These are phyloP conservation scores for Charanyca ferruginea DNA, from an alignment of 2,888 invertebrate species.

Conservation along the genomic window DNA sequence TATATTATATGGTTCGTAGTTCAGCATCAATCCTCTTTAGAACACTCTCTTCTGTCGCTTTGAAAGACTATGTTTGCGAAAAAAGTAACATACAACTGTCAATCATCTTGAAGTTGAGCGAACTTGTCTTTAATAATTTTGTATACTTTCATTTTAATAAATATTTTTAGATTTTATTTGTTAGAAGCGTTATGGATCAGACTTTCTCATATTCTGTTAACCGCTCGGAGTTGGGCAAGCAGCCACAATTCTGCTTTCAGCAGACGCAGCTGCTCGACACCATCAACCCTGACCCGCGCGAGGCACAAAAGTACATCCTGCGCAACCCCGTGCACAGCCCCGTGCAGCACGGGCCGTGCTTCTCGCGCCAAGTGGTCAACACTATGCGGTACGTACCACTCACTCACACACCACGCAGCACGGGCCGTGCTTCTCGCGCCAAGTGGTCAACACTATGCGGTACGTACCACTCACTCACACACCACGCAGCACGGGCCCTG, in stretches of 20 bases:
- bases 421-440: slow-evolving; percentile 78
- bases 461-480: too few relatives aligned
- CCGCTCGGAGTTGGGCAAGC: slow-evolving; percentile 85
- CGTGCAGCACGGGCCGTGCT: slow-evolving; percentile 83
- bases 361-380: slow-evolving; percentile 88
- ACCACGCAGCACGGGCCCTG: slow-evolving; percentile 83
- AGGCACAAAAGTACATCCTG: slow-evolving; percentile 83
- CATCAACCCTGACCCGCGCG: slow-evolving; percentile 70
- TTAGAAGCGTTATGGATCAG: slow-evolving; percentile 71
- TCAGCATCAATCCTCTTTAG: not conserved
- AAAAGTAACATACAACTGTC: not conserved
- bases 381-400: slow-evolving; percentile 87
- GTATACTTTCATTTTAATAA: slow-evolving; percentile 3
- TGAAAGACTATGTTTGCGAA: not conserved
- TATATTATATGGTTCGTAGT: too few relatives aligned
- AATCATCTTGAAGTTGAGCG: not conserved
- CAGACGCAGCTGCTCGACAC: slow-evolving; percentile 74
- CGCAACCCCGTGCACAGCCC: slow-evolving; percentile 88
- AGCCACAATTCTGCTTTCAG: slow-evolving; percentile 85
- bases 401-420: slow-evolving; percentile 87
- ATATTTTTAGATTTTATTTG: slow-evolving; percentile 14
- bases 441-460: slow-evolving; percentile 91
- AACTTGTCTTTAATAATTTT: not conserved
- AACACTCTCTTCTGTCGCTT: not conserved
- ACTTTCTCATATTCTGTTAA: slow-evolving; percentile 83